phyloP scores from a whole-genome alignment of 2,888 invertebrate genomes.

The Azorinus chamasolen region DNA sequence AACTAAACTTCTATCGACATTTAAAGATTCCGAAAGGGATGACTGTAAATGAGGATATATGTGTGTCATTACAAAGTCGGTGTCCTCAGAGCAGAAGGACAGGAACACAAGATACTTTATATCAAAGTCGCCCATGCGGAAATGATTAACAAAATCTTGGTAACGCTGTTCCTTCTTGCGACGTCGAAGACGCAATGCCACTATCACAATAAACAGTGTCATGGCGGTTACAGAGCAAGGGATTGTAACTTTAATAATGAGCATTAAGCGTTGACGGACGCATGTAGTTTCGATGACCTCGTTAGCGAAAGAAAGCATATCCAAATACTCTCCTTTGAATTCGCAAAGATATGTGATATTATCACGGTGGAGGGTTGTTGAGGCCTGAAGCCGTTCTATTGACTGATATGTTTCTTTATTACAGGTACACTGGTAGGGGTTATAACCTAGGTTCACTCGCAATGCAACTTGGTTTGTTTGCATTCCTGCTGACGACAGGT shows the following conservation, averaged over 20 bases:
- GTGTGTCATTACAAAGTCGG: conserved; percentile 14
- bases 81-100: conserved; percentile 29
- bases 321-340: background rate
- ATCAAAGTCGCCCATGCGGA: background rate
- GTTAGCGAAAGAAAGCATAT: background rate
- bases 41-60: conserved; percentile 19
- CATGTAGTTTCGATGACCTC: conserved; percentile 3
- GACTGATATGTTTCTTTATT: background rate
- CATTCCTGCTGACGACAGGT: too few relatives aligned
- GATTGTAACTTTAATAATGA: background rate
- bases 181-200: background rate
- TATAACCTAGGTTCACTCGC: conserved; percentile 1
- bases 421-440: conserved; percentile 14
- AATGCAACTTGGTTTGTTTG: background rate
- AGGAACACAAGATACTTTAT: conserved; percentile 16
- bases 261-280: background rate
- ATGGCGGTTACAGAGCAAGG: background rate
- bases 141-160: background rate
- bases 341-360: background rate
- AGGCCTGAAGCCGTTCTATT: conserved; percentile 4
- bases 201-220: background rate
- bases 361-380: background rate
- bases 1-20: conserved; percentile 11
- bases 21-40: background rate
- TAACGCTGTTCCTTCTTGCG: background rate